These are phyloP conservation scores for Macropus fuliginosus DNA, from an alignment of 2,797 vertebrate genomes.

Conservation along the genomic window DNA sequence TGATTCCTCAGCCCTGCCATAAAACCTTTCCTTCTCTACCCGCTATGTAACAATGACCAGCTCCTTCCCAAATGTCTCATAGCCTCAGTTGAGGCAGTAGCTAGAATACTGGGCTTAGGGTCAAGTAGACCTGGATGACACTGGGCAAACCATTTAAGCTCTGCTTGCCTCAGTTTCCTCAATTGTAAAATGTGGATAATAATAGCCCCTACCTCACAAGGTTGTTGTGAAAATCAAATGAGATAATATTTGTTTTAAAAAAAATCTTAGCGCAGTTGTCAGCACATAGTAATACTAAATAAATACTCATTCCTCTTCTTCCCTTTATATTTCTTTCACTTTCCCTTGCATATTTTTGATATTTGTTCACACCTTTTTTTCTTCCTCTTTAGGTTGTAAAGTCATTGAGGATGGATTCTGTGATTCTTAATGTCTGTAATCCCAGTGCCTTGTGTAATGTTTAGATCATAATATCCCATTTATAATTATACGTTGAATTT, in stretches of 20 bases:
- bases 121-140: not conserved
- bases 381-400: not conserved
- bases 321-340: not conserved
- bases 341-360: not conserved
- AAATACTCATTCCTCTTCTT: not conserved
- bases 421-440: not conserved
- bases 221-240: not conserved
- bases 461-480: not conserved
- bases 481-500: not conserved
- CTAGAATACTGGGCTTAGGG: not conserved
- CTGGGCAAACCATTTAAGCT: not conserved
- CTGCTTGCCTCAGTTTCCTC: not conserved
- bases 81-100: not conserved
- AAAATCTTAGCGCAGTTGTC: not conserved
- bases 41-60: accelerated
- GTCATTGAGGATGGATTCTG: not conserved
- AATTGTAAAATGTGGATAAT: not conserved
- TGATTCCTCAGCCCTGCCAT: not conserved
- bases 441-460: not conserved
- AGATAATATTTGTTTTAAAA: not conserved
- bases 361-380: not conserved
- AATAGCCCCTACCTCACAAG: not conserved
- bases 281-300: not conserved
- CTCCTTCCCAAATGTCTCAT: not conserved
- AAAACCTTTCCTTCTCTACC: not conserved